Base-by-base conservation (phyloP, 2,113 vertebrate genomes). In the Bubalus kerabau region DNA sequence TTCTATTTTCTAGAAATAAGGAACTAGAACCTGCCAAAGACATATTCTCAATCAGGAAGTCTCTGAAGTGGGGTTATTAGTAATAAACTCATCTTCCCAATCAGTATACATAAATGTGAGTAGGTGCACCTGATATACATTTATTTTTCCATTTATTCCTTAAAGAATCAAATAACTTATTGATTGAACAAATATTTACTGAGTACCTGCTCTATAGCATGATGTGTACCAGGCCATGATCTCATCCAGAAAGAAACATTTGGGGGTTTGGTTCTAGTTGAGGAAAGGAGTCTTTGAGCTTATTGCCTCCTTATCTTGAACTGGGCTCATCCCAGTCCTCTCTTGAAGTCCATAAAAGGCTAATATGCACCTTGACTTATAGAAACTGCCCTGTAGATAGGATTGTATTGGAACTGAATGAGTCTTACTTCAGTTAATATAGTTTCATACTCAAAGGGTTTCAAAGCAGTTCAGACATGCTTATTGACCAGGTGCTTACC, bases 401-500 rank as follows among this genome's bases (percentile, higher is more conserved):
- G 59, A 40, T 28, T 86, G 54, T 76, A 28, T 5, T 76, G 81
- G 59, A 78, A 8, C 54, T 76, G 54, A 89, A 64, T 28, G 50
- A 76, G 81, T 95, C 89, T 76, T 88, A 19, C 40, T 14, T 64
- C 48, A 64, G 81, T n/a, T 94, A 76, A 83, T 48, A 32, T 0
- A 40, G 9, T 48, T 95, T 56, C 62, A 71, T 87, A 56, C 52
- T 59, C 57, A 46, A 26, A 83, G 56, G 60, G 28, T 85, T 84
- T 86, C 82, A 91, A 80, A 90, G 57, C 71, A 81, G 21, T 36
- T 82, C 74, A 94, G 92, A 91, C 71, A 57, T 40, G 43, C 43
- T 81, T 97, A 97, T 82, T 97, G 97, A 93, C 85, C 92, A 96
- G 48, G 60, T 85, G 24, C 54, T 94, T 97, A 92, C 92, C 56